Percentiles rank a stretch among this genome's conserved stretches.
Evolutionary conservation across 2,113 vertebrate genomes (phyloP).

Genomic region (Oryzias melastigma): DNA sequence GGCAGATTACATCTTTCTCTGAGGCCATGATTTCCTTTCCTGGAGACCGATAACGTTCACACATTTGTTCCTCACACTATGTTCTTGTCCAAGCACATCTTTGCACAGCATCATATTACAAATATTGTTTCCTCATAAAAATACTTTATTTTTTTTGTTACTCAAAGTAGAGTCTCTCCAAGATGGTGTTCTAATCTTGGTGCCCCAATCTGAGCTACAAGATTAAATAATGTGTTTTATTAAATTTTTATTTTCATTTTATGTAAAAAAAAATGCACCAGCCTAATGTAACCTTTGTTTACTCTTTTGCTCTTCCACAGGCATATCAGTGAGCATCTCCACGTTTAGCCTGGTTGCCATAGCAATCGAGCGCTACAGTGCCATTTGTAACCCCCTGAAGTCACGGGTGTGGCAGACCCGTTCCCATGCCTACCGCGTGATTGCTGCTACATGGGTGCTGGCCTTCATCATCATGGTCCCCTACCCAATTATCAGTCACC

Average conservation of each 20-base stretch:
- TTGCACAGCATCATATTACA: conserved; percentile 9
- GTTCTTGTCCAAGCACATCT: conserved; percentile 32
- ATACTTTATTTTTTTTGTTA: conserved; percentile 29
- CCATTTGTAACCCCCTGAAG: conserved; percentile 94
- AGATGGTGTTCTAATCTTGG: neutral
- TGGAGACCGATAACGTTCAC: conserved; percentile 40
- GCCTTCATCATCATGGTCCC: conserved; percentile 91
- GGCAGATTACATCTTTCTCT: conserved; percentile 56
- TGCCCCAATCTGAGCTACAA: conserved; percentile 9
- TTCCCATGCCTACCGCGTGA: conserved; percentile 91
- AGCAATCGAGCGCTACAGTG: conserved; percentile 93
- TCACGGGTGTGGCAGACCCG: conserved; percentile 94
- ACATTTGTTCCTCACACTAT: conserved; percentile 8
- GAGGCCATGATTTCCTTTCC: conserved; percentile 58
- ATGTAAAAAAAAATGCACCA: neutral
- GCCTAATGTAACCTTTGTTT: neutral
- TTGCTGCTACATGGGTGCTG: conserved; percentile 86
- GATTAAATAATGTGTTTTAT: conserved; percentile 5
- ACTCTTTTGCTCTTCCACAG: conserved; percentile 65
- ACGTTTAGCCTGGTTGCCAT: conserved; percentile 95
- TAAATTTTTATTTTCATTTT: neutral
- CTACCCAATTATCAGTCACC: conserved; percentile 85
- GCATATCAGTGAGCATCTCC: conserved; percentile 93
- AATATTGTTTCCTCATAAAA: conserved; percentile 19
- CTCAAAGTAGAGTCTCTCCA: no score